Evolutionary conservation across 2,113 vertebrate genomes (phyloP).

Genomic region (Irena cyanogastra): DNA sequence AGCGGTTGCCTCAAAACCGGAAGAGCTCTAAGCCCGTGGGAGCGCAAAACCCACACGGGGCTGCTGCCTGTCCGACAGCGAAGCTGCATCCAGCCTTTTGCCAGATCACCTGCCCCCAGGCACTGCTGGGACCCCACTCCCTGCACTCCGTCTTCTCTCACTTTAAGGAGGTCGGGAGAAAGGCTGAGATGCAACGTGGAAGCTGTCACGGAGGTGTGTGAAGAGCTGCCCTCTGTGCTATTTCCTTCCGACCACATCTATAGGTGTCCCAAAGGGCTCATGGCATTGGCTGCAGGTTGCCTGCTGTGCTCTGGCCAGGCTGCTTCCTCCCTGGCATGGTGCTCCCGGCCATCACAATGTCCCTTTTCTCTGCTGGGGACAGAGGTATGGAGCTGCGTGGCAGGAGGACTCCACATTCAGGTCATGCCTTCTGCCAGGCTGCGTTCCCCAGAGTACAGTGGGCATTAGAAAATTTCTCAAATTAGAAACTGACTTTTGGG

Average conservation of each 20-base stretch:
- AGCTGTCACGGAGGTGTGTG: neutral
- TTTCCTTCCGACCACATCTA: neutral
- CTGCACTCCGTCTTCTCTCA: neutral
- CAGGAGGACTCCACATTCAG: neutral
- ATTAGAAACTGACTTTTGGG: slow-evolving; percentile 33
- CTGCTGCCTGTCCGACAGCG: rapidly evolving
- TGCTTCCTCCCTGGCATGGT: neutral
- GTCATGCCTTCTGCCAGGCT: neutral
- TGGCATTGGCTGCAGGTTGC: neutral
- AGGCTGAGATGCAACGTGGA: neutral
- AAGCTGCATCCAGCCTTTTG: neutral
- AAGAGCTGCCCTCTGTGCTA: neutral
- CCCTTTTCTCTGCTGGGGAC: neutral
- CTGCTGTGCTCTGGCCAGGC: neutral
- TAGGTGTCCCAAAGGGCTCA: neutral
- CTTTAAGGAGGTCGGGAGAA: neutral
- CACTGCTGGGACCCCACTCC: neutral
- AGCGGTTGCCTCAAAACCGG: neutral
- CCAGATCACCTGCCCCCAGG: neutral
- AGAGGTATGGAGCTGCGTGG: neutral
- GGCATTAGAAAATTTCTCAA: neutral
- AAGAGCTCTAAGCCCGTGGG: neutral
- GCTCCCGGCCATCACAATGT: neutral
- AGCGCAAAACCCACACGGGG: rapidly evolving
- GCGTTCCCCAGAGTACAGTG: neutral